Evolutionary conservation across 1,140 invertebrate genomes (phyloP).

Genomic region (Euglossa dilemma): DNA sequence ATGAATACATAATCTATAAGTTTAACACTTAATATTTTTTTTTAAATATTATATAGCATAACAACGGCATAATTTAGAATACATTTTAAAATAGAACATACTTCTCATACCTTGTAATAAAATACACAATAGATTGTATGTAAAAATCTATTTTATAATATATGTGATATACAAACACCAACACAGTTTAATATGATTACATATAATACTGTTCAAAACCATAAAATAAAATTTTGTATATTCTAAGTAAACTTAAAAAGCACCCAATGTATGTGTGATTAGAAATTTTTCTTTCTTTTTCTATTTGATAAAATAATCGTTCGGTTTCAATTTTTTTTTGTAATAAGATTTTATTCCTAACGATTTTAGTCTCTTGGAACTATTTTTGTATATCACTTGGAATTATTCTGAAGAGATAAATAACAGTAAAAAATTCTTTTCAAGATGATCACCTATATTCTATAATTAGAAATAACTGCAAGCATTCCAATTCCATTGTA

Average conservation of each 20-base stretch:
- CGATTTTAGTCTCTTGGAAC: slow-evolving; percentile 1
- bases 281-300: slow-evolving; percentile 52
- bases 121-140: slow-evolving; percentile 72
- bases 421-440: slow-evolving; percentile 10
- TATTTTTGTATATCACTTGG: slow-evolving; percentile 29
- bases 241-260: slow-evolving; percentile 32
- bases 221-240: slow-evolving; percentile 47
- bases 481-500: slow-evolving; percentile 35
- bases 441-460: slow-evolving; percentile 29
- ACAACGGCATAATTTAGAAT: slow-evolving; percentile 42
- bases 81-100: slow-evolving; percentile 35
- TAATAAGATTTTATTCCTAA: slow-evolving; percentile 27
- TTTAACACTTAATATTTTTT: neutral
- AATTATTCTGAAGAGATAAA: slow-evolving; percentile 11
- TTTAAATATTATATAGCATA: slow-evolving; percentile 28
- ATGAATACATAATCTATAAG: slow-evolving; percentile 5
- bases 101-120: slow-evolving; percentile 58
- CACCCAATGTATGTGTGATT: slow-evolving; percentile 35
- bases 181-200: slow-evolving; percentile 62
- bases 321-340: slow-evolving; percentile 10
- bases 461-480: slow-evolving; percentile 24
- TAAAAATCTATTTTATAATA: slow-evolving; percentile 72
- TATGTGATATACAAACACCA: slow-evolving; percentile 70
- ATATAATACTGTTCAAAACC: slow-evolving; percentile 72
- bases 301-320: slow-evolving; percentile 1